phyloP scores from a whole-genome alignment of 2,797 vertebrate species.

The Schizopygopsis malacanthus region DNA sequence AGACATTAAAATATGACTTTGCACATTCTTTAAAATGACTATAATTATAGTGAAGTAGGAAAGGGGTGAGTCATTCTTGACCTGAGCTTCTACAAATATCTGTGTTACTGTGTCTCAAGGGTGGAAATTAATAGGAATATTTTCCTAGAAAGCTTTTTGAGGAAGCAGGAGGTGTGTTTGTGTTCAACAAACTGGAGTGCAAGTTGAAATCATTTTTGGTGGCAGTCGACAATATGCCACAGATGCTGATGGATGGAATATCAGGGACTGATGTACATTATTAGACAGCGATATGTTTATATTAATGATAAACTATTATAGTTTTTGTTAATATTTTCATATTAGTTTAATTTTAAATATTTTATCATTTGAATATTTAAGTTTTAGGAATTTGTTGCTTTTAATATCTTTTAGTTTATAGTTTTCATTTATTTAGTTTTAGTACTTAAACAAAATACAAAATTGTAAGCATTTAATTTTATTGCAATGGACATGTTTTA shows the following conservation, averaged over 20 bases:
- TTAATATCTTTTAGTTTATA: not conserved
- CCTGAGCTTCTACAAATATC: not conserved
- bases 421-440: not conserved
- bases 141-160: slow-evolving; percentile 16
- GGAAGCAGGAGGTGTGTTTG: not conserved
- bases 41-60: not conserved
- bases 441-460: not conserved
- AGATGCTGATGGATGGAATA: not conserved
- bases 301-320: not conserved
- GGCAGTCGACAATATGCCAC: not conserved
- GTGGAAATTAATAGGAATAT: not conserved
- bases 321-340: not conserved
- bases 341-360: not conserved
- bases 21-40: not conserved
- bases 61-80: not conserved
- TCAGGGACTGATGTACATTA: not conserved
- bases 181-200: not conserved
- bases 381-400: not conserved
- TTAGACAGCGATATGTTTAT: not conserved
- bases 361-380: not conserved
- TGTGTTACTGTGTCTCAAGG: slow-evolving; percentile 2
- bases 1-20: not conserved
- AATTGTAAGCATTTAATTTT: not conserved
- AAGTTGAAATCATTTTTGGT: not conserved
- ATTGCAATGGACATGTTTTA: not conserved